Percentiles rank a stretch among this genome's conserved stretches.
These are phyloP conservation scores for Eumeta japonica DNA, from an alignment of 1,140 invertebrate species.

Conservation along the genomic window DNA sequence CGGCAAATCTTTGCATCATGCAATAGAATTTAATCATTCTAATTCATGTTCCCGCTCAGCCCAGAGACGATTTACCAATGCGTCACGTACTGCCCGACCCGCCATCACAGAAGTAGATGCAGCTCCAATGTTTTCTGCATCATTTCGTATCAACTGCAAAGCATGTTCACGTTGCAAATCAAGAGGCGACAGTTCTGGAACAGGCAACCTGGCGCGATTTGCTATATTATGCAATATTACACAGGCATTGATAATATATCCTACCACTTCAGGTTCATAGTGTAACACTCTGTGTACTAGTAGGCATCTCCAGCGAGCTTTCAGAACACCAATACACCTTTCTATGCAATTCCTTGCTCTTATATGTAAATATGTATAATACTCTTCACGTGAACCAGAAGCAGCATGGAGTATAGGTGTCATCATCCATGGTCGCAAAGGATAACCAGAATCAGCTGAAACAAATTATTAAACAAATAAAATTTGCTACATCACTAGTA, in stretches of 20 bases:
- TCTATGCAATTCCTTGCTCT: too few relatives aligned
- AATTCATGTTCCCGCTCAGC: too few relatives aligned
- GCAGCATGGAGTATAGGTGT: conserved; percentile 14
- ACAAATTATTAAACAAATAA: conserved; percentile 6
- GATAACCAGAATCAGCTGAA: conserved; percentile 17
- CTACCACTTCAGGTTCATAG: conserved; percentile 20
- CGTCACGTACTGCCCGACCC: too few relatives aligned
- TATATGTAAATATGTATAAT: conserved; percentile 14
- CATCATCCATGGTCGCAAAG: conserved; percentile 15
- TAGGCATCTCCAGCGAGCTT: conserved; percentile 22
- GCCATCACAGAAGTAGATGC: too few relatives aligned
- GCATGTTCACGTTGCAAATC: too few relatives aligned
- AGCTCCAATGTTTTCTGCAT: too few relatives aligned
- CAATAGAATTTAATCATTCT: too few relatives aligned
- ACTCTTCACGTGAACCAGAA: conserved; percentile 7
- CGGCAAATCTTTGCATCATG: too few relatives aligned
- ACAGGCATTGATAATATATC: conserved; percentile 22
- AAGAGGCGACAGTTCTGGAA: too few relatives aligned
- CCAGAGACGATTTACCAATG: too few relatives aligned
- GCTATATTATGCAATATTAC: conserved; percentile 28
- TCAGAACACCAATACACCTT: conserved; percentile 23
- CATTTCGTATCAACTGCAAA: too few relatives aligned
- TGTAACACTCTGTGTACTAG: conserved; percentile 20
- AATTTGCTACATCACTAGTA: neutral
- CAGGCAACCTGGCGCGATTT: too few relatives aligned